Conservation (phyloP, 2,888 invertebrate genomes). For the Morpho deidamia region DNA sequence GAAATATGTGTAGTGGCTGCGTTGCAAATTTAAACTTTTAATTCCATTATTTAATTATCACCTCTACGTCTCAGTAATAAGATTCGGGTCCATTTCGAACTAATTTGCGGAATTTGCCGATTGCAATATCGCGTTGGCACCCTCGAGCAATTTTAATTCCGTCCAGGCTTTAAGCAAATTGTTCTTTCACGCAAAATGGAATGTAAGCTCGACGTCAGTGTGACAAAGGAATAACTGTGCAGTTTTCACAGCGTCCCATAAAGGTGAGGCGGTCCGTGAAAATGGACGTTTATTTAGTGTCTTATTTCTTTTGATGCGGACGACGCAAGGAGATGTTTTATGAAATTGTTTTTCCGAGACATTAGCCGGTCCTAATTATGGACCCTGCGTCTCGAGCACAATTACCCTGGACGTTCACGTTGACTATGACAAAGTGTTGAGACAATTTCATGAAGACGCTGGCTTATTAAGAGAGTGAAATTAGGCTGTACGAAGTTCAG, state of each 20-base stretch:
- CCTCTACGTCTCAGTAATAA: conserved; percentile 39
- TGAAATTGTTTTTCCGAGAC: conserved; percentile 76
- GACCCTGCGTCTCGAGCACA: conserved; percentile 50
- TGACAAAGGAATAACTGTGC: conserved; percentile 37
- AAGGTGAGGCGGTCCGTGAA: conserved; percentile 53
- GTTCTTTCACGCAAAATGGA: conserved; percentile 55
- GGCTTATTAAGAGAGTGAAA: conserved; percentile 45
- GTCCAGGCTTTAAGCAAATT: conserved; percentile 47
- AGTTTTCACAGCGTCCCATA: conserved; percentile 51
- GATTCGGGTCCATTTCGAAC: conserved; percentile 21
- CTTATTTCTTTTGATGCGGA: conserved; percentile 67
- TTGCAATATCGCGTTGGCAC: conserved; percentile 42
- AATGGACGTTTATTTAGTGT: conserved; percentile 68
- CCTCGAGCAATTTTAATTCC: conserved; percentile 54
- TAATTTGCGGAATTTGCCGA: conserved; percentile 33
- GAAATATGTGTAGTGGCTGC: conserved; percentile 36
- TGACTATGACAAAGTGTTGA: conserved; percentile 67
- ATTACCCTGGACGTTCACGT: conserved; percentile 67
- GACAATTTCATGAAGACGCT: conserved; percentile 57
- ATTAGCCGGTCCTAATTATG: conserved; percentile 74
- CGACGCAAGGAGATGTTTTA: conserved; percentile 64
- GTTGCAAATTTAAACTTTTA: conserved; percentile 31
- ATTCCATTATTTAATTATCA: conserved; percentile 35
- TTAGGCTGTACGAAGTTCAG: conserved; percentile 20
- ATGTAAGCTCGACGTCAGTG: conserved; percentile 33